Evolutionary conservation across 92 coral and sea anemone genomes (phyloP).

Genomic region (Plumapathes pennacea): DNA sequence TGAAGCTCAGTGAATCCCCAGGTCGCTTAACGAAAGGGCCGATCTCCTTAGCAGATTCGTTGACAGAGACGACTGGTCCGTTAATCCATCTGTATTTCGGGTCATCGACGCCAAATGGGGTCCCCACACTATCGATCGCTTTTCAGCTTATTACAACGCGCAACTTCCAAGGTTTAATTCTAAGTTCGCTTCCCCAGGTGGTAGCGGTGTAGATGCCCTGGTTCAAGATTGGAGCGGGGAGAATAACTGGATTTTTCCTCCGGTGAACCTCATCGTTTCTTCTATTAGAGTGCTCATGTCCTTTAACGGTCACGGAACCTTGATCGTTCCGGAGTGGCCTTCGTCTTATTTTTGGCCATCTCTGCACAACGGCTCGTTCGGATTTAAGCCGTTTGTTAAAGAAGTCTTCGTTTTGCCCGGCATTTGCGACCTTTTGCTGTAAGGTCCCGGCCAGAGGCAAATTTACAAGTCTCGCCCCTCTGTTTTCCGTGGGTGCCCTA

Average conservation of each 20-base stretch:
- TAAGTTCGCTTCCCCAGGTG: constrained; percentile 43
- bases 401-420: constrained; percentile 7
- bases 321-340: constrained; percentile 44
- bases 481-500: constrained; percentile 20
- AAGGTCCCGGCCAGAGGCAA: constrained; percentile 46
- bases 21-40: constrained; percentile 43
- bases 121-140: constrained; percentile 58
- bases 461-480: constrained; percentile 16
- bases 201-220: constrained; percentile 45
- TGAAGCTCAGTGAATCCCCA: constrained; percentile 59
- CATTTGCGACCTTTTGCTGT: constrained; percentile 13
- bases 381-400: constrained; percentile 11
- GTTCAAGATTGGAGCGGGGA: constrained; percentile 44
- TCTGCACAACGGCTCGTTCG: background rate
- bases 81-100: constrained; percentile 39
- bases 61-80: constrained; percentile 65
- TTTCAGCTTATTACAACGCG: constrained; percentile 44
- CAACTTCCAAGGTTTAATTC: constrained; percentile 46
- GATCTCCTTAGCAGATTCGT: constrained; percentile 50
- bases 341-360: constrained; percentile 28
- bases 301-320: constrained; percentile 17
- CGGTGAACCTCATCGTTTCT: constrained; percentile 15
- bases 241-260: constrained; percentile 61
- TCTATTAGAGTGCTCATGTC: constrained; percentile 7
- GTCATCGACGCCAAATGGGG: constrained; percentile 55